phyloP scores from a whole-genome alignment of 2,113 vertebrate species.

The Embiotoca jacksoni region DNA sequence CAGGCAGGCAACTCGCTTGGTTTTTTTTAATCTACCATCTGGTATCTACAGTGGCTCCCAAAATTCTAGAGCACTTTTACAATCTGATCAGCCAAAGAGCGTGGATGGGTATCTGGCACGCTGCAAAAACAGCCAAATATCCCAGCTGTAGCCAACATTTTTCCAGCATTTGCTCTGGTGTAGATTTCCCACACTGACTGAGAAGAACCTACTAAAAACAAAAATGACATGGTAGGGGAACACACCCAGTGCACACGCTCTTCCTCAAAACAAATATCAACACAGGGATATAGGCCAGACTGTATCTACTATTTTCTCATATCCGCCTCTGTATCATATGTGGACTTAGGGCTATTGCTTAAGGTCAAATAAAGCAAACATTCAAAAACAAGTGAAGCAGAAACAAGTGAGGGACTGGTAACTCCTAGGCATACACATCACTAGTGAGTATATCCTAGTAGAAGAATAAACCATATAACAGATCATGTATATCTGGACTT shows the following conservation, averaged over 20 bases:
- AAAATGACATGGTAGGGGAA: conserved; percentile 46
- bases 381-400: conserved; percentile 19
- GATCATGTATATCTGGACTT: neutral
- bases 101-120: conserved; percentile 45
- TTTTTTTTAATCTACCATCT: conserved; percentile 21
- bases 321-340: conserved; percentile 57
- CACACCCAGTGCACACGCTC: conserved; percentile 57
- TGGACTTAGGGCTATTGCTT: conserved; percentile 46
- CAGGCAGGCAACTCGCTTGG: conserved; percentile 6
- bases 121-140: conserved; percentile 47
- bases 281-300: conserved; percentile 60
- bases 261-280: conserved; percentile 76
- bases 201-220: conserved; percentile 31
- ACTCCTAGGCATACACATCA: neutral
- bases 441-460: neutral
- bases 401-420: conserved; percentile 14
- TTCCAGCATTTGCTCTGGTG: conserved; percentile 38
- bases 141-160: conserved; percentile 50
- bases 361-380: conserved; percentile 55
- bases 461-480: neutral
- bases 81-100: conserved; percentile 46
- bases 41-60: conserved; percentile 24
- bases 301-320: conserved; percentile 59
- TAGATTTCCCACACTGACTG: conserved; percentile 44
- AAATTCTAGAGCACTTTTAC: conserved; percentile 49